Conservation (phyloP, 2,113 vertebrate genomes). For the Orthonyx spaldingii region DNA sequence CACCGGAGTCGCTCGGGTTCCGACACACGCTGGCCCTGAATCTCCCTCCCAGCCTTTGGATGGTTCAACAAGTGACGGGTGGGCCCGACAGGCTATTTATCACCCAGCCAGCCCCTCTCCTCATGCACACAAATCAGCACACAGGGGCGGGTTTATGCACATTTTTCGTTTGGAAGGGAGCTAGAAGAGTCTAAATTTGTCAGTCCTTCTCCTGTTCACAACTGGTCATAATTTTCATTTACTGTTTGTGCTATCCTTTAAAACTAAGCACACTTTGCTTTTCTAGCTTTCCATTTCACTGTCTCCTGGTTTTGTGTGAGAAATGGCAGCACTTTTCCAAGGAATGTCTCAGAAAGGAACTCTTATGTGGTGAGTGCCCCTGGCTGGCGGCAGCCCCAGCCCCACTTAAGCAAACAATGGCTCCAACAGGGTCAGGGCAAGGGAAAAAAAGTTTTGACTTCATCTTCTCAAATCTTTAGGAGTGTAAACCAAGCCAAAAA, state of each 20-base stretch:
- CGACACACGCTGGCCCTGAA: fast-evolving
- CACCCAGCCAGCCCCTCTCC: not conserved
- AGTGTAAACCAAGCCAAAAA: not conserved
- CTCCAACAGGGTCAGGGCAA: fast-evolving
- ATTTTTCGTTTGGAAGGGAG: not conserved
- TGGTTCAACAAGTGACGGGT: not conserved
- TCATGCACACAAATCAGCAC: not conserved
- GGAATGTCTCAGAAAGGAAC: not conserved
- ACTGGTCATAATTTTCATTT: not conserved
- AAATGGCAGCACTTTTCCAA: not conserved
- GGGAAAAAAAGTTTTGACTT: not conserved
- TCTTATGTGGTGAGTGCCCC: fast-evolving
- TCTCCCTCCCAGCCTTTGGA: not conserved
- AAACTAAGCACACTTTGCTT: not conserved
- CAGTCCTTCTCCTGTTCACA: not conserved
- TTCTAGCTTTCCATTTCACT: not conserved
- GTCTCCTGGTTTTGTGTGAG: not conserved
- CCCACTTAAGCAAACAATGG: not conserved
- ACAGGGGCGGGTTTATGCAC: not conserved
- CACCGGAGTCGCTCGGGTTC: fast-evolving
- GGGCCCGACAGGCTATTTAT: not conserved
- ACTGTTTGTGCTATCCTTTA: not conserved
- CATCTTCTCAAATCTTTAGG: not conserved
- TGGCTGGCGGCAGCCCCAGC: fast-evolving
- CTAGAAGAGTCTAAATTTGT: not conserved